Evolutionary conservation across 2,113 vertebrate genomes (phyloP).

Genomic region (Conger conger): DNA sequence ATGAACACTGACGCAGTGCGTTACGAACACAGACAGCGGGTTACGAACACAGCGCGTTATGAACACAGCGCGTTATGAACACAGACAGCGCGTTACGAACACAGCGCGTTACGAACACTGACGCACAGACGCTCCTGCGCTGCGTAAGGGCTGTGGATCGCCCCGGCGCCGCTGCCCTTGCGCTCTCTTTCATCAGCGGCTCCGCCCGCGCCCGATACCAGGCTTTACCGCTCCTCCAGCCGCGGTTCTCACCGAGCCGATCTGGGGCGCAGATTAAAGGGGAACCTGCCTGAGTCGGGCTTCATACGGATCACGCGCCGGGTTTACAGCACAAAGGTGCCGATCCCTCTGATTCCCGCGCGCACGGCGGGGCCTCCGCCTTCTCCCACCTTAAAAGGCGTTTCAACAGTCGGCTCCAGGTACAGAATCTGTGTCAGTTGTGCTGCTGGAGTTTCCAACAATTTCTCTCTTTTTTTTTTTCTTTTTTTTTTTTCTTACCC

Average conservation of each 20-base stretch:
- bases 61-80: no score
- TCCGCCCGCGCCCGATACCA: slow-evolving; percentile 25
- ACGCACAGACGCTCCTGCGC: no score
- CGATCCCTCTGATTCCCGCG: slow-evolving; percentile 40
- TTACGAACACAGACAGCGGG: no score
- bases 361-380: slow-evolving; percentile 43
- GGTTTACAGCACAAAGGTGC: slow-evolving; percentile 37
- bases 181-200: slow-evolving; percentile 27
- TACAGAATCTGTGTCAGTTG: slow-evolving; percentile 30
- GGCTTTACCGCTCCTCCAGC: slow-evolving; percentile 35
- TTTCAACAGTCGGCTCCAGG: background rate
- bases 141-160: no score
- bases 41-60: no score
- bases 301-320: slow-evolving; percentile 12
- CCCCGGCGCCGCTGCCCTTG: no score
- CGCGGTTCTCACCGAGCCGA: slow-evolving; percentile 31
- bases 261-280: slow-evolving; percentile 33
- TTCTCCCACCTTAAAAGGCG: slow-evolving; percentile 37
- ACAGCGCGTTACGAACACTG: no score
- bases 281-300: slow-evolving; percentile 17
- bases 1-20: no score
- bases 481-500: background rate
- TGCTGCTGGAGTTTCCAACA: background rate
- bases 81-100: no score
- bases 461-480: background rate